Conservation (phyloP, 2,797 vertebrate species). For the Sternotherus odoratus region DNA sequence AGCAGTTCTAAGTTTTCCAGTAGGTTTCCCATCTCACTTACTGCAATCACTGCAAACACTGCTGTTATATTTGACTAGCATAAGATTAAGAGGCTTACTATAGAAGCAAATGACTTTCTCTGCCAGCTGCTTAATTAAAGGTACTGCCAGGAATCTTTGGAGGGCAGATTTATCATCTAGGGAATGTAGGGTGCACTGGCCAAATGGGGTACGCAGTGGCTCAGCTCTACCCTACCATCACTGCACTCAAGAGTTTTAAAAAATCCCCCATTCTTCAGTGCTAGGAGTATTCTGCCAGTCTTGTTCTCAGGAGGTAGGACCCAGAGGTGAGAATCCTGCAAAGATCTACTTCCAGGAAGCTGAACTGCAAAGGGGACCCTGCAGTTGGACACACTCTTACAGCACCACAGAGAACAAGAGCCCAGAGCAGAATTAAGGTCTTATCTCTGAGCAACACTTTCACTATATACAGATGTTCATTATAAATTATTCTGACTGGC, state of each 20-base stretch:
- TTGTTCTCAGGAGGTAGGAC: not conserved
- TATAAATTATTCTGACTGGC: not conserved
- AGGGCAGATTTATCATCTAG: not conserved
- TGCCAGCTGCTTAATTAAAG: not conserved
- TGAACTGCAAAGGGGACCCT: not conserved
- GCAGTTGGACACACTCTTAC: not conserved
- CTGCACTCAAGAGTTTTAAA: too few relatives aligned
- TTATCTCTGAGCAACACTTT: not conserved
- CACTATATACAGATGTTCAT: not conserved
- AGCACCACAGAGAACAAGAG: not conserved
- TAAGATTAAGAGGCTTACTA: not conserved
- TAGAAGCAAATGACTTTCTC: not conserved
- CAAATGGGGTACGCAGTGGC: not conserved
- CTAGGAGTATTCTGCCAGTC: not conserved
- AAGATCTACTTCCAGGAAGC: not conserved
- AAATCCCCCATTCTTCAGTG: not conserved
- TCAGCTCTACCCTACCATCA: not conserved
- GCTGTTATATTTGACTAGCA: not conserved
- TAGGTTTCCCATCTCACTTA: not conserved
- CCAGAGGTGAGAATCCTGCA: not conserved
- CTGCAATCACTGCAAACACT: not conserved
- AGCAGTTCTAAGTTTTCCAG: not conserved
- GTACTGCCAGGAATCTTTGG: not conserved
- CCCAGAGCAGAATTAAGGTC: not conserved
- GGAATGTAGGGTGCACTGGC: not conserved